phyloP scores from a whole-genome alignment of 1,140 invertebrate genomes.

The Atta colombica region DNA sequence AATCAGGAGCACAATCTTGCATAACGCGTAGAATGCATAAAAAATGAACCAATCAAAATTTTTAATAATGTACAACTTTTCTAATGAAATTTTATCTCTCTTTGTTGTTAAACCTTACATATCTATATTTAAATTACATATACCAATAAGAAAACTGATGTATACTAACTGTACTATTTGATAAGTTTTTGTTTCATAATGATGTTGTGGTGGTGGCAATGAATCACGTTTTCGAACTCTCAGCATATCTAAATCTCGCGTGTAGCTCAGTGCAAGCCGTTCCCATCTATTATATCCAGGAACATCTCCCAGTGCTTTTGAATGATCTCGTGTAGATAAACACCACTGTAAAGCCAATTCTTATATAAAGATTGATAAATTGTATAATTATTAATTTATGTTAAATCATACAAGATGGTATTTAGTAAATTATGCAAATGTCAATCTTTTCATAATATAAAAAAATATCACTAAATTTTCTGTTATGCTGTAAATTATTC shows the following conservation, averaged over 20 bases:
- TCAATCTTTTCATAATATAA: neutral
- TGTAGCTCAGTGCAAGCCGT: constrained; percentile 93
- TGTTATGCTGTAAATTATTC: neutral
- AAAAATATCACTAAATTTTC: neutral
- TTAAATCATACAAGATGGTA: neutral
- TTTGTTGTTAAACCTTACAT: neutral
- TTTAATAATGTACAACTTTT: neutral
- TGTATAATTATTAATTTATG: neutral
- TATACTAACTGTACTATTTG: constrained; percentile 93
- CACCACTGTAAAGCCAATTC: constrained; percentile 86
- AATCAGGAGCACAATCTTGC: no score
- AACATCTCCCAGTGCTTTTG: constrained; percentile 97
- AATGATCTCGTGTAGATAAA: constrained; percentile 94
- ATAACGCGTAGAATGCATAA: no score
- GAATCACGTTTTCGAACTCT: constrained; percentile 88
- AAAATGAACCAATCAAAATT: neutral
- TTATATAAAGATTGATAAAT: neutral
- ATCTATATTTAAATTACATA: neutral
- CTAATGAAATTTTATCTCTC: neutral
- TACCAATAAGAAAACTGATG: neutral
- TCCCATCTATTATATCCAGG: constrained; percentile 96
- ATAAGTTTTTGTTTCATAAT: constrained; percentile 96
- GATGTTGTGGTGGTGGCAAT: constrained; percentile 94
- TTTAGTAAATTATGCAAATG: neutral
- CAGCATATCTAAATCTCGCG: constrained; percentile 96